A percentile compares a stretch with the other conserved stretches of the same genome.
phyloP scores from a whole-genome alignment of 2,113 vertebrate genomes.

The Alethe diademata region DNA sequence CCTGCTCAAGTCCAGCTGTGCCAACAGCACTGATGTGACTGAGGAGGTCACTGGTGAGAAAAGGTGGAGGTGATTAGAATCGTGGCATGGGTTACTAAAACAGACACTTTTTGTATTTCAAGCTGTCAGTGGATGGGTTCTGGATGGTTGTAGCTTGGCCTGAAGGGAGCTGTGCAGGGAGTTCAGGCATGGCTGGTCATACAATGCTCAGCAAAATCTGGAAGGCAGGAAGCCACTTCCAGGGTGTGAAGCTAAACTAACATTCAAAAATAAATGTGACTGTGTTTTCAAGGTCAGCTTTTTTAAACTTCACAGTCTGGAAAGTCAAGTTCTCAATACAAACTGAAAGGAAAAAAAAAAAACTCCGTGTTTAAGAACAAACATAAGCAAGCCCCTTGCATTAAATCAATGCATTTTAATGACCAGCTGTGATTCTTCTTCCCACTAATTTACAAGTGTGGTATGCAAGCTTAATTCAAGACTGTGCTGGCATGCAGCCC shows the following conservation, averaged over 20 bases:
- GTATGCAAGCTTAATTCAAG: neutral
- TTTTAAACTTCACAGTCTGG: conserved; percentile 33
- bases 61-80: neutral
- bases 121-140: neutral
- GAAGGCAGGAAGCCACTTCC: conserved; percentile 29
- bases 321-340: neutral
- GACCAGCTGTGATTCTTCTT: neutral
- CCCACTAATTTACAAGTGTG: neutral
- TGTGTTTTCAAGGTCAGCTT: conserved; percentile 46
- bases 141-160: neutral
- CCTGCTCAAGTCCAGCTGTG: neutral
- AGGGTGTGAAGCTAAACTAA: conserved; percentile 33
- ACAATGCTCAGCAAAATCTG: neutral
- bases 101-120: neutral
- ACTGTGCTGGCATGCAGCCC: neutral
- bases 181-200: neutral
- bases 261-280: conserved; percentile 46
- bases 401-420: neutral
- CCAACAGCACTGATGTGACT: accelerated
- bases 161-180: neutral
- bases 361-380: neutral
- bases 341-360: neutral
- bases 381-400: neutral
- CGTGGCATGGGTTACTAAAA: neutral
- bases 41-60: neutral